Evolutionary conservation across 2,113 vertebrate genomes (phyloP).

Genomic region (Petaurus breviceps): DNA sequence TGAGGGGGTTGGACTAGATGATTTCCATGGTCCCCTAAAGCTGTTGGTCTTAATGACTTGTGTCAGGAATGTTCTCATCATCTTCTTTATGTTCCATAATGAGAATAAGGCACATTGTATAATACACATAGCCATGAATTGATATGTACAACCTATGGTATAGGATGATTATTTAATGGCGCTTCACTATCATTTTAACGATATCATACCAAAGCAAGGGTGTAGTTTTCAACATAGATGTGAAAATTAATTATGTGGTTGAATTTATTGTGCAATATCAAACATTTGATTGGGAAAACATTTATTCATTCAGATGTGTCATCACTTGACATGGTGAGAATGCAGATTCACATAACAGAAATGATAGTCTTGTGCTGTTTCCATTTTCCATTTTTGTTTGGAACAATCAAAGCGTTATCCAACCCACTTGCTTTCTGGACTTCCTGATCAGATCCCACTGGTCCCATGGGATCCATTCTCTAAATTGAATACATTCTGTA

Average conservation of each 20-base stretch:
- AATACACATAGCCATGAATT: conserved; percentile 23
- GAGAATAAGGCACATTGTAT: conserved; percentile 21
- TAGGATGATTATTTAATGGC: conserved; percentile 19
- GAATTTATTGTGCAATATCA: conserved; percentile 21
- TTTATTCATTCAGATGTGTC: not conserved
- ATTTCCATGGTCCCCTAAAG: not conserved
- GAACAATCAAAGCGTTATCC: not conserved
- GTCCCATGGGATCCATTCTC: not conserved
- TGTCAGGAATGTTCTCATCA: conserved; percentile 33
- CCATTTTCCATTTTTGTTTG: not conserved
- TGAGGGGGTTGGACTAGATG: not conserved
- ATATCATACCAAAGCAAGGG: conserved; percentile 11
- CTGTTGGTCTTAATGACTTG: not conserved
- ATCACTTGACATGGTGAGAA: not conserved
- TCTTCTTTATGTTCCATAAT: conserved; percentile 37
- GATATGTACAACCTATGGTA: conserved; percentile 32
- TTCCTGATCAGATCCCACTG: not conserved
- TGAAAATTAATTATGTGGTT: conserved; percentile 34
- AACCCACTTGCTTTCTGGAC: not conserved
- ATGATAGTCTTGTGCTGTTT: not conserved
- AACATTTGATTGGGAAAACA: conserved; percentile 16
- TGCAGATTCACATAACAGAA: not conserved
- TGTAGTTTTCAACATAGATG: not conserved
- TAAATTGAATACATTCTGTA: not conserved
- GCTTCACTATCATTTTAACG: not conserved